Conservation (phyloP, 2,797 vertebrate species). For the Trematomus bernacchii region DNA sequence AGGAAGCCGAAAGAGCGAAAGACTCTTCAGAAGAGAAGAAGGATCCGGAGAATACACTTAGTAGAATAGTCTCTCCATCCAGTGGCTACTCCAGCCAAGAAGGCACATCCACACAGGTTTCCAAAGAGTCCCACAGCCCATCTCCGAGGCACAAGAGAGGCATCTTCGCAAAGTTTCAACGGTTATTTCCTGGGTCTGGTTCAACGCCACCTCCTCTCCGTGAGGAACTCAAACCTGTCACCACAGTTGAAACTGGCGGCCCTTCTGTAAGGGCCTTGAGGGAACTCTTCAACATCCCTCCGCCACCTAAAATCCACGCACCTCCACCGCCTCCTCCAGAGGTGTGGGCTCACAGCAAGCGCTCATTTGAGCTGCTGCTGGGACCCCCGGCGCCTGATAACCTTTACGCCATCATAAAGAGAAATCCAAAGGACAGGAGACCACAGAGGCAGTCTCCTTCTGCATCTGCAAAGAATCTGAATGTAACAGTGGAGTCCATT, state of each 20-base stretch:
- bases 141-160: constrained; percentile 83
- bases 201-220: constrained; percentile 73
- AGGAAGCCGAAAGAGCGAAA: constrained; percentile 29
- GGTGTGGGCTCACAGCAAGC: constrained; percentile 84
- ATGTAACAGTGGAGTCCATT: constrained; percentile 26
- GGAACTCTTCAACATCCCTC: constrained; percentile 90
- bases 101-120: constrained; percentile 80
- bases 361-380: constrained; percentile 80
- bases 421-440: constrained; percentile 82
- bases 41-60: constrained; percentile 67
- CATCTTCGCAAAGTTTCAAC: constrained; percentile 85
- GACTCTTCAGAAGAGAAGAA: constrained; percentile 46
- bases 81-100: constrained; percentile 94
- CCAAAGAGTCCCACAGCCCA: constrained; percentile 72
- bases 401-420: constrained; percentile 70
- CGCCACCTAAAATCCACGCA: constrained; percentile 91
- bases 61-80: constrained; percentile 89
- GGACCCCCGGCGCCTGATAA: constrained; percentile 82
- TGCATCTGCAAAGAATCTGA: constrained; percentile 42
- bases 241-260: constrained; percentile 32
- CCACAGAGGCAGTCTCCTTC: constrained; percentile 68
- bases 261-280: constrained; percentile 76
- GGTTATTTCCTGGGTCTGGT: constrained; percentile 79
- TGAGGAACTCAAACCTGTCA: constrained; percentile 22
- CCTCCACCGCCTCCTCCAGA: constrained; percentile 92